Evolutionary conservation across 2,113 vertebrate genomes (phyloP).

Genomic region (Leptodactylus fuscus): DNA sequence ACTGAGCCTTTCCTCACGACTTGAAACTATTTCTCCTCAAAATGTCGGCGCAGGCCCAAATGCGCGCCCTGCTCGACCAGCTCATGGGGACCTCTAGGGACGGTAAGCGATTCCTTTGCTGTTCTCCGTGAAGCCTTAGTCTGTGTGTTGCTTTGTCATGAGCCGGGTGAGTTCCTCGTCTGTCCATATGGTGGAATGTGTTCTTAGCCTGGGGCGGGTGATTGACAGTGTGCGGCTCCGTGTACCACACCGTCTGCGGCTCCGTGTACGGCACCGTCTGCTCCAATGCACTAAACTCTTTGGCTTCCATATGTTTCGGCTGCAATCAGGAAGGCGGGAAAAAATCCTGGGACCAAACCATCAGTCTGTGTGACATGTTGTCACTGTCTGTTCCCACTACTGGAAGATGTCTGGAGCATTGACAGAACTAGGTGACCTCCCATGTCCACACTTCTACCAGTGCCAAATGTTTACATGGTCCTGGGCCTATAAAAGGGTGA

Average conservation of each 20-base stretch:
- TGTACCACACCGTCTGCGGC: not conserved
- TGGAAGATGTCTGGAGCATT: too few relatives aligned
- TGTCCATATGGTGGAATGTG: too few relatives aligned
- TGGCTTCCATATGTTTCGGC: not conserved
- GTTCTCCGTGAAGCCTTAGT: not conserved
- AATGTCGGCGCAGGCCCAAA: constrained; percentile 99
- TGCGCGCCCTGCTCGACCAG: constrained; percentile 98
- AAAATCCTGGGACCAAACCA: not conserved
- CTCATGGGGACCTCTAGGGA: constrained; percentile 97
- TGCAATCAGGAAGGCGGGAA: not conserved
- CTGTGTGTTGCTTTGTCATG: not conserved
- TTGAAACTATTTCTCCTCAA: constrained; percentile 55
- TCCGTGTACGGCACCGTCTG: not conserved
- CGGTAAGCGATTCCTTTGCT: constrained; percentile 79
- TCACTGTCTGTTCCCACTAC: too few relatives aligned
- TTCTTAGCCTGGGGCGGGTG: constrained; percentile 44
- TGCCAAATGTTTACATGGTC: too few relatives aligned
- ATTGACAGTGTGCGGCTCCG: constrained; percentile 65
- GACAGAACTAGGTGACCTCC: too few relatives aligned
- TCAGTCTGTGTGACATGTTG: not conserved
- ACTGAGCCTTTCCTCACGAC: constrained; percentile 35
- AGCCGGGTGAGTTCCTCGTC: not conserved
- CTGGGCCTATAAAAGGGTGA: too few relatives aligned
- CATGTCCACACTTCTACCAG: too few relatives aligned
- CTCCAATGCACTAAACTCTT: too few relatives aligned